Evolutionary conservation across 2,888 invertebrate genomes (phyloP).

Genomic region (Cantharis rustica): DNA sequence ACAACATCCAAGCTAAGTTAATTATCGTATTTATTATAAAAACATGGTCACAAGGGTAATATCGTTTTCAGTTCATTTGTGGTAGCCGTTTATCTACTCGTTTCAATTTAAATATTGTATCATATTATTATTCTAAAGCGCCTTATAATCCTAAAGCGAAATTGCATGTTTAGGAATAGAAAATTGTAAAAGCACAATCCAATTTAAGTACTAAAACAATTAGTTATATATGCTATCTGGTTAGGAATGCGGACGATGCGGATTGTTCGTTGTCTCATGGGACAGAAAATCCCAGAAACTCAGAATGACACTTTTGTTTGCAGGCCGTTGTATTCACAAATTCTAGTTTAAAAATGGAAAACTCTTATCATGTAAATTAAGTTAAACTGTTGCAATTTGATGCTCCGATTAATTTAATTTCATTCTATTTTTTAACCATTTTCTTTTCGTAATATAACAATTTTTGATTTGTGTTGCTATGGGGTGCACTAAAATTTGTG

Average conservation of each 20-base stretch:
- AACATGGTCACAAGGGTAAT: not conserved
- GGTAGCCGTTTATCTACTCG: too few relatives aligned
- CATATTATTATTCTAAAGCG: not conserved
- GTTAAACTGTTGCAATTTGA: not conserved
- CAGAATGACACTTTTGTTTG: slow-evolving; percentile 28
- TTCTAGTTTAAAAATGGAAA: not conserved
- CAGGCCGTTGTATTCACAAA: not conserved
- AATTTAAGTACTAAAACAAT: slow-evolving; percentile 30
- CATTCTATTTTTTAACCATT: not conserved
- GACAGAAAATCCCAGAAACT: slow-evolving; percentile 36
- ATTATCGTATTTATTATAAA: too few relatives aligned
- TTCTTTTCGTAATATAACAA: not conserved
- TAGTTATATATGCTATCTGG: slow-evolving; percentile 34
- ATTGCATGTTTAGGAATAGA: slow-evolving; percentile 25
- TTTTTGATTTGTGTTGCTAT: not conserved
- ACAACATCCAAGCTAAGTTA: too few relatives aligned
- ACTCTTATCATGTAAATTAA: not conserved
- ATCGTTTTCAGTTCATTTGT: not conserved
- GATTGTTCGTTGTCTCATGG: slow-evolving; percentile 20
- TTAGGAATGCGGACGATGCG: slow-evolving; percentile 35
- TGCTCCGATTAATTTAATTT: not conserved
- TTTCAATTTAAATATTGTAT: not conserved
- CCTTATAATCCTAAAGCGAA: not conserved
- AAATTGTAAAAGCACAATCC: slow-evolving; percentile 26
- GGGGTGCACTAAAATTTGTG: not conserved